Percentiles rank a stretch among this genome's conserved stretches.
These are phyloP conservation scores for Budorcas taxicolor DNA, from an alignment of 2,113 vertebrate genomes.

Conservation along the genomic window DNA sequence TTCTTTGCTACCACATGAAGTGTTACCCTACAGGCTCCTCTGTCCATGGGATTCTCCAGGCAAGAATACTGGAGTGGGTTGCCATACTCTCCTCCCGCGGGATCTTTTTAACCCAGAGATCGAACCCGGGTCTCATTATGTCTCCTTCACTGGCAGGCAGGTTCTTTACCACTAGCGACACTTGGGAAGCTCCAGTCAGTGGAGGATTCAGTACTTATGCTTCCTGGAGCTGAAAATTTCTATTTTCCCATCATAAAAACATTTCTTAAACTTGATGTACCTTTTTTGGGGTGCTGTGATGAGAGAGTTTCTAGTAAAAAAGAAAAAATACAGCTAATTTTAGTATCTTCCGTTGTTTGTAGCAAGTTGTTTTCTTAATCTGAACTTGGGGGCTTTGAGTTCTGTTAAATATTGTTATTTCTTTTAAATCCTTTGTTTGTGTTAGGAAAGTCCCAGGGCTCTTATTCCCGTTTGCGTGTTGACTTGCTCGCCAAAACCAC, in stretches of 20 bases:
- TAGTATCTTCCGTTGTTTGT: not conserved
- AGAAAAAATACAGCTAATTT: not conserved
- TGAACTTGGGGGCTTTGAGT: constrained; percentile 17
- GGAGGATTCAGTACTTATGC: not conserved
- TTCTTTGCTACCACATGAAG: not conserved
- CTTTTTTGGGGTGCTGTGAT: not conserved
- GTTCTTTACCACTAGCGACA: not conserved
- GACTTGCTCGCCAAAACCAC: not conserved
- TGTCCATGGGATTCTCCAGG: not conserved
- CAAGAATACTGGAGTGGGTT: not conserved
- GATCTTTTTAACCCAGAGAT: not conserved
- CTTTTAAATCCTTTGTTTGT: constrained; percentile 49
- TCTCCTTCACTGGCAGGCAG: not conserved
- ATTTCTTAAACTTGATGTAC: not conserved
- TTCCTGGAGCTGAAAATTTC: not conserved
- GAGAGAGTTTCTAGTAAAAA: not conserved
- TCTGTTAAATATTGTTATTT: constrained; percentile 49
- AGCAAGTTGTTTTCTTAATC: constrained; percentile 37
- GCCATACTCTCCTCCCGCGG: not conserved
- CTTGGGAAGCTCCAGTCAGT: not conserved
- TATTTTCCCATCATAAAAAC: not conserved
- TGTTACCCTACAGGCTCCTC: not conserved
- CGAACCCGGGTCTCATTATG: not conserved
- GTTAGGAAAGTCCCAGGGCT: constrained; percentile 44
- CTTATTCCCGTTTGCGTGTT: not conserved